Conservation (phyloP, 2,113 vertebrate genomes). For the Argyrosomus japonicus region DNA sequence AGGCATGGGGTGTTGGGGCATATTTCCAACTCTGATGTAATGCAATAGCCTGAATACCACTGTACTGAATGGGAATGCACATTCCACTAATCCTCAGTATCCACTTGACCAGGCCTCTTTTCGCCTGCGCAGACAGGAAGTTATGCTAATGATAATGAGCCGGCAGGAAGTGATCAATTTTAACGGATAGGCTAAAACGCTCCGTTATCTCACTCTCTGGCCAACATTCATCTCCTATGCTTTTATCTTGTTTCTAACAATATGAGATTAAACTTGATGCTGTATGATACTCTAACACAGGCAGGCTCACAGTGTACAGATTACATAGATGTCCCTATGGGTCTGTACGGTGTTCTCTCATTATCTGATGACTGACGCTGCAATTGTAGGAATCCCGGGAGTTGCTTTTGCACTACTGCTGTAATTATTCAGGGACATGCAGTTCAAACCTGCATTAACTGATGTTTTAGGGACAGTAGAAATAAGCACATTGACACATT, state of each 20-base stretch:
- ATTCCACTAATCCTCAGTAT: constrained; percentile 49
- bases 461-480: too few relatives aligned
- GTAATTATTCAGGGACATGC: not conserved
- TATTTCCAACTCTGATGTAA: constrained; percentile 71
- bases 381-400: not conserved
- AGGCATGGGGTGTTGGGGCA: constrained; percentile 36
- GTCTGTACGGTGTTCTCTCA: not conserved
- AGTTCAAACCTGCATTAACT: not conserved
- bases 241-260: constrained; percentile 10
- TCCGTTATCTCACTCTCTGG: constrained; percentile 16
- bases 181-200: constrained; percentile 5
- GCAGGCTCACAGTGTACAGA: not conserved
- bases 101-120: constrained; percentile 31
- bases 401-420: not conserved
- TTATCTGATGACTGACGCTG: not conserved
- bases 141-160: constrained; percentile 62
- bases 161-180: constrained; percentile 68
- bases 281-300: not conserved
- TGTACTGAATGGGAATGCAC: constrained; percentile 51
- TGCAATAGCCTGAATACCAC: constrained; percentile 62
- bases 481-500: not conserved
- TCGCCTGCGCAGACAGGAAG: constrained; percentile 62
- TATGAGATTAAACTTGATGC: constrained; percentile 6
- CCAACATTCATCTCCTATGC: constrained; percentile 17
- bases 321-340: not conserved